Conservation (phyloP, 2,113 vertebrate species). For the Mystacornis crossleyi region DNA sequence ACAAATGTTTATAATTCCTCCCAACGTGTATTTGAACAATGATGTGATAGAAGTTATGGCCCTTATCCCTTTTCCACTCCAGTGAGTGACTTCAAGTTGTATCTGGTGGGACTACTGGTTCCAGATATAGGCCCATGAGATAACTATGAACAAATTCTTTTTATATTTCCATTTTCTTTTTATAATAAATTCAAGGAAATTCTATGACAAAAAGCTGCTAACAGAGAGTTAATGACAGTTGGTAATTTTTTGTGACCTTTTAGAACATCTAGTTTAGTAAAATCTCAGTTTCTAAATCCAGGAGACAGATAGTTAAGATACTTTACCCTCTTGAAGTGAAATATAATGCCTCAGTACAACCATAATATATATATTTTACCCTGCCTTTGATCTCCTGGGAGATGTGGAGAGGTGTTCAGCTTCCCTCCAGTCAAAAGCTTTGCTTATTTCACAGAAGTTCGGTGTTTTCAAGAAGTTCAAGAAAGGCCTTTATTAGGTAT, state of each 20-base stretch:
- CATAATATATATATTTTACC: neutral
- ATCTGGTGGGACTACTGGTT: neutral
- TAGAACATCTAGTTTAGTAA: neutral
- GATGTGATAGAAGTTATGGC: neutral
- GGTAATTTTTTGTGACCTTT: neutral
- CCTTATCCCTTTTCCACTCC: neutral
- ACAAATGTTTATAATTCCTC: neutral
- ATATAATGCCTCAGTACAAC: neutral
- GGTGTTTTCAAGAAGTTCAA: neutral
- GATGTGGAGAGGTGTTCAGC: neutral
- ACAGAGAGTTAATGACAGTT: neutral
- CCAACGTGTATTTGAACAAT: neutral
- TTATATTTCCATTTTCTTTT: neutral
- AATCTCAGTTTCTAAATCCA: neutral
- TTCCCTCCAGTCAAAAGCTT: conserved; percentile 14
- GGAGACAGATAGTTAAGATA: neutral
- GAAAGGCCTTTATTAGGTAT: neutral
- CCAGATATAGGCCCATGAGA: neutral
- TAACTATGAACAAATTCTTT: neutral
- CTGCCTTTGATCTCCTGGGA: neutral
- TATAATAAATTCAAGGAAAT: neutral
- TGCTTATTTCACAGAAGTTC: neutral
- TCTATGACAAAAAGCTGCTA: neutral
- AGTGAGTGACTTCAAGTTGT: neutral
- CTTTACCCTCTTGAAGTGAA: neutral